Base-by-base conservation (phyloP, 2,888 invertebrate species). In the Cryptus viduatorius region DNA sequence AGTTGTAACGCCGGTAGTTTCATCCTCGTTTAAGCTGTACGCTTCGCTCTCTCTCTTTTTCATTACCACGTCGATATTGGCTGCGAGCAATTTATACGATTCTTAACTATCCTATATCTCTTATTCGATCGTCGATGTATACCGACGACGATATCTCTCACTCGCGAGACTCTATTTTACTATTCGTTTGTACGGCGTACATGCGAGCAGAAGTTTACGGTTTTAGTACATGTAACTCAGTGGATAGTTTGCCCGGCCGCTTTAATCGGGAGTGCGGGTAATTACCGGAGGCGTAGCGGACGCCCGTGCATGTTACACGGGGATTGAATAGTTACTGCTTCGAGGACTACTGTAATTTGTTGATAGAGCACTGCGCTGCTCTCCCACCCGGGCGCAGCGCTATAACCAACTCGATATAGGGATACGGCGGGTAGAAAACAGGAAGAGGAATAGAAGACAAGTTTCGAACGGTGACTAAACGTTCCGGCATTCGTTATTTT, bases 191-290 rank as follows among this genome's bases (percentile, higher is more conserved):
- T 10, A 61, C 31, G 61, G 14, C 37, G 37, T 37, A 37, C 7
- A 37, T 7, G 37, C 37, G 37, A 37, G 37, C 37, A 37, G 37
- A 37, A 37, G 37, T 37, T 37, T 37, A 37, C 31, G 14, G 29
- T 61, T 61, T n/a, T 10, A 61, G 31, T 14, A 12, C n/a, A 48
- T 48, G 48, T n/a, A 3, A 48, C 37, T 37, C 37, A 37, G 5
- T 37, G 37, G 37, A 37, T 37, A 37, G 48, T 48, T 48, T 48
- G n/a, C 44, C 42, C 24, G 24, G 67, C 68, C 53, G 44, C 44
- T 77, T n/a, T 42, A 67, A 67, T 77, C 76, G 56, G 53, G 67
- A 67, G 42, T 67, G 16, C 37, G 67, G 24, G 76, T 77, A 67
- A 77, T 77, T 77, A 44, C 29, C 37, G 64, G 48, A 64, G 29